Base-by-base conservation (phyloP, 2,888 invertebrate species). In the Halocaridina rubra region DNA sequence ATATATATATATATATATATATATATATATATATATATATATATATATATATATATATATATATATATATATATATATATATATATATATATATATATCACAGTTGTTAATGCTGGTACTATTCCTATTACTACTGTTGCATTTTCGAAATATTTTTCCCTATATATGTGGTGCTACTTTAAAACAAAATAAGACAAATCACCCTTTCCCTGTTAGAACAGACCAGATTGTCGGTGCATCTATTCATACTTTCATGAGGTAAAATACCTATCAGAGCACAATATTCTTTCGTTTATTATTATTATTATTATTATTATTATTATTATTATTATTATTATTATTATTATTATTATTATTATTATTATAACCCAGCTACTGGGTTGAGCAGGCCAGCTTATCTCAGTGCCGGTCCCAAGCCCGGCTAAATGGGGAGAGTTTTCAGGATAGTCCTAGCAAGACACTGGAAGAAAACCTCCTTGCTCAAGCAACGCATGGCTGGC, bases 21-120 rank as follows among this genome's bases (percentile, higher is more conserved):
- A 75, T 75, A 75, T 75, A 75, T 75, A 75, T 75, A 75, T 75
- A 75, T 75, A 75, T 75, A 75, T 75, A 75, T 39, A 75, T 75
- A 75, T 75, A 75, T 75, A 75, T 75, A 75, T 75, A 75, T 75
- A 39, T 75, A 75, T 75, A 75, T 75, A 75, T 75, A 75, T 75
- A 75, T 75, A 75, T 75, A 75, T 75, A 75, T 75, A 75, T 75
- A 75, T 75, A 75, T 75, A 75, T 75, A 75, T 75, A 75, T 75
- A 75, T 75, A 75, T 75, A 75, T 33, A 75, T 75, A 75, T 1
- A 32, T 75, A 75, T 75, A 75, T 4, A 74, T 19, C 16, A 0
- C 46, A 46, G 16, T 13, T 10, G 13, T 46, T 46, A 10, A 1
- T 46, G 46, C 46, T 0, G 46, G 16, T n/a, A n/a, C n/a, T n/a